Percentiles rank a stretch among this genome's conserved stretches.
Evolutionary conservation across 2,888 invertebrate genomes (phyloP).

Genomic region (Nowickia ferox): DNA sequence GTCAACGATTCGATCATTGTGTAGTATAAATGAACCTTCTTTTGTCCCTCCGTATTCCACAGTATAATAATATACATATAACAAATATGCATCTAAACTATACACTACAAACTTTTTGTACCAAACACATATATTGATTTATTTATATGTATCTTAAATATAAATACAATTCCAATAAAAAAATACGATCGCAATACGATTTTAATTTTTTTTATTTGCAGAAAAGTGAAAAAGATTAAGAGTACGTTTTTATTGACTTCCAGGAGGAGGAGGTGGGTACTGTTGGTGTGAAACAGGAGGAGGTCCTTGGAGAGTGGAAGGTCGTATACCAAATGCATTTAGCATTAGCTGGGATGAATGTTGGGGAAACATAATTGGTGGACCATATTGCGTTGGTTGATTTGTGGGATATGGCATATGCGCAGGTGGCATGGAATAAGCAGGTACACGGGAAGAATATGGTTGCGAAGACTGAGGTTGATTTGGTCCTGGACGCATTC

Average conservation of each 20-base stretch:
- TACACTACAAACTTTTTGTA: slow-evolving; percentile 45
- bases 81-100: slow-evolving; percentile 43
- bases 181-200: neutral
- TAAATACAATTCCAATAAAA: slow-evolving; percentile 43
- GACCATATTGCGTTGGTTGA: slow-evolving; percentile 36
- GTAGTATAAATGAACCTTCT: slow-evolving; percentile 41
- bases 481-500: slow-evolving; percentile 7
- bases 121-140: slow-evolving; percentile 57
- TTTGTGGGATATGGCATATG: slow-evolving; percentile 59
- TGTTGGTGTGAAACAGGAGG: slow-evolving; percentile 63
- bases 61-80: slow-evolving; percentile 46
- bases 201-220: neutral
- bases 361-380: slow-evolving; percentile 29
- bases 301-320: slow-evolving; percentile 41
- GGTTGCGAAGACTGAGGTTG: slow-evolving; percentile 38
- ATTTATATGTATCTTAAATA: slow-evolving; percentile 32
- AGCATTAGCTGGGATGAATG: slow-evolving; percentile 24
- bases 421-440: slow-evolving; percentile 49
- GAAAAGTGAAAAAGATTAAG: neutral
- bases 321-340: slow-evolving; percentile 49
- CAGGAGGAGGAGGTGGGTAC: slow-evolving; percentile 71
- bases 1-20: slow-evolving; percentile 9
- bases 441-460: slow-evolving; percentile 46
- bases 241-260: slow-evolving; percentile 49
- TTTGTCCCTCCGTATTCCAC: slow-evolving; percentile 62